Base-by-base conservation (phyloP, 2,888 invertebrate species). In the Macrosiphum euphorbiae region DNA sequence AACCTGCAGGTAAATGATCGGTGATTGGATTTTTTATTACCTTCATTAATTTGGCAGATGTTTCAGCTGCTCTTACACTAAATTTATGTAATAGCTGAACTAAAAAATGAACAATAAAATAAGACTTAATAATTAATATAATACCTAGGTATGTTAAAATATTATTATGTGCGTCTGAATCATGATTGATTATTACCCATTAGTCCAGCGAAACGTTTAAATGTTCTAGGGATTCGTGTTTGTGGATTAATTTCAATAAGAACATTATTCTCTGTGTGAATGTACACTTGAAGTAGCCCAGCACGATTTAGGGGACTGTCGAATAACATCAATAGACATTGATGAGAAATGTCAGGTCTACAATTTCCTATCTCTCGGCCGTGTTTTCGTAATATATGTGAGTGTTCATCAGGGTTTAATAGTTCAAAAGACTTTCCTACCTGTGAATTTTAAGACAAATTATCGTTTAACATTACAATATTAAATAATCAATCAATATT, bases 251-350 rank as follows among this genome's bases (percentile, higher is more conserved):
- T 97, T 97, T 99, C 99, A 95, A 99, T 99, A 0, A 99, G 96
- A 84, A 99, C 98, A 96, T 99, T 99, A 95, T 98, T 98, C 95
- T 97, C 98, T 11, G 99, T 99, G 95, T 98, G 98, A 94, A 99
- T 97, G 95, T 98, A 99, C 4, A 99, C 98, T 97, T 99, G 99
- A n/a, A 99, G 96, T 41, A 99, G 96, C 0, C 99, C 99, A 88
- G 99, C 99, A 95, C 99, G 97, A 96, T 99, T 99, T 86, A 99
- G 96, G 0, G 99, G 99, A 94, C 99, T 99, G 96, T 99, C 99
- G 96, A 99, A 97, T 90, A 99, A 96, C 99, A 99, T 99, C 0
- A 99, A 96, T 35, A 99, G 96, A 95, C 99, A 99, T 96, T 99
- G 99, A 96, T 99, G 99, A 0, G 98, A 97, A 94, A 99, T 99